Base-by-base conservation (phyloP, 1,140 invertebrate genomes). In the Neodiprion fabricii region DNA sequence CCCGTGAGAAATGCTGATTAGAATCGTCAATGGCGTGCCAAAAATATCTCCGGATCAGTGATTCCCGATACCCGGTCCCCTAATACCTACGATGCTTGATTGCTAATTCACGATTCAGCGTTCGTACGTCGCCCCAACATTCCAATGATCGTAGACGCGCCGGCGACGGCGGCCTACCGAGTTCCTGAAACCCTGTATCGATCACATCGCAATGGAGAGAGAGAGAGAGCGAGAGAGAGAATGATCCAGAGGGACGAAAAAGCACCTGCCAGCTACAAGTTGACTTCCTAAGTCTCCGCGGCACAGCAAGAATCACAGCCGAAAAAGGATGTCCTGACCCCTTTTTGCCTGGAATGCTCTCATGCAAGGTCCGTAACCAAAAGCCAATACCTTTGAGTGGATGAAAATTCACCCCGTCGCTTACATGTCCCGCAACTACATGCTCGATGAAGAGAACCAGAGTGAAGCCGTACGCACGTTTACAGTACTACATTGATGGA, bases 101-200 rank as follows among this genome's bases (percentile, higher is more conserved):
- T 61, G 53, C 53, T 61, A 61, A 61, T 61, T 61, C 53, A 61
- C 53, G 9, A 61, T 61, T 61, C 53, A 61, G 9, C 53, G 53
- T 61, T 61, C 7, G 53, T 61, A 61, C 53, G 7, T 8, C 11
- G 11, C n/a, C 53, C 53, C 53, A 12, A 17, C 53, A 61, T 61
- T 61, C 53, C 53, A 61, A 61, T 61, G 53, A 61, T 61, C 53
- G 11, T 61, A 17, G 53, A 61, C 11, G 11, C n/a, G n/a, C 9
- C 53, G 53, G 11, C 7, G 4, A 61, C 53, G 53, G 53, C 11
- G 53, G 53, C 11, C 8, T 61, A 61, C 11, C n/a, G n/a, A 61
- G 53, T 61, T 14, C 53, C 11, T 17, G 11, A 61, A 61, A 61
- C 53, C 11, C 28, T 40, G 28, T 40, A 40, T 40, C 28, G 28